Evolutionary conservation across 2,113 vertebrate species (phyloP).

Genomic region (Edolisoma coerulescens): DNA sequence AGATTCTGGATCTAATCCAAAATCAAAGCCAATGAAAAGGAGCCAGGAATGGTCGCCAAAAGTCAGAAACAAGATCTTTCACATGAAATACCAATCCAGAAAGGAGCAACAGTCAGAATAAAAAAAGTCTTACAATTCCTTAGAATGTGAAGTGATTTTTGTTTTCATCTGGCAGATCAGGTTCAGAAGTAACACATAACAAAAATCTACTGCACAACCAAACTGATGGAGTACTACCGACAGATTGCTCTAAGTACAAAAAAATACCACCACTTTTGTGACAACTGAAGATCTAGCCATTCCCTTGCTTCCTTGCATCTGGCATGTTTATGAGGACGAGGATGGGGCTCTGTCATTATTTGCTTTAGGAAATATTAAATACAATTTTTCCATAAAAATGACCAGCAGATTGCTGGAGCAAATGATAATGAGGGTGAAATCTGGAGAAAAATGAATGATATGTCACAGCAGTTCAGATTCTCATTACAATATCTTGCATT

Average conservation of each 20-base stretch:
- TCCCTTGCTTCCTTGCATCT: slow-evolving; percentile 56
- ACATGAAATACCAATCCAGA: slow-evolving; percentile 38
- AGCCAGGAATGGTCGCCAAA: slow-evolving; percentile 55
- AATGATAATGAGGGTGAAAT: slow-evolving; percentile 25
- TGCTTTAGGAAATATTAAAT: slow-evolving; percentile 42
- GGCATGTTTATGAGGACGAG: neutral
- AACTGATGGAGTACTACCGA: slow-evolving; percentile 32
- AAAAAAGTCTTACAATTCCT: slow-evolving; percentile 37
- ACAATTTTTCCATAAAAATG: slow-evolving; percentile 13
- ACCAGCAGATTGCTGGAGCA: slow-evolving; percentile 21
- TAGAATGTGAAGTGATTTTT: slow-evolving; percentile 25
- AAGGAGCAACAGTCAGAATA: slow-evolving; percentile 20
- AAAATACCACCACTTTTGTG: slow-evolving; percentile 1
- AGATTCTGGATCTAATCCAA: slow-evolving; percentile 63
- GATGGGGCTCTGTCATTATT: slow-evolving; percentile 9
- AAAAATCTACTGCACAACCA: slow-evolving; percentile 32
- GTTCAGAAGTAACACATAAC: slow-evolving; percentile 24
- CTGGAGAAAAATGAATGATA: slow-evolving; percentile 2
- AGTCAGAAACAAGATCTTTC: slow-evolving; percentile 53
- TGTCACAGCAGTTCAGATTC: slow-evolving; percentile 51
- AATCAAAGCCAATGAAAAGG: slow-evolving; percentile 61
- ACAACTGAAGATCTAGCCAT: slow-evolving; percentile 49
- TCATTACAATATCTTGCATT: slow-evolving; percentile 37
- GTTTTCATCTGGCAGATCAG: slow-evolving; percentile 25
- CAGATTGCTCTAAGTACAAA: slow-evolving; percentile 43